These are phyloP conservation scores for Patagioenas fasciata DNA, from an alignment of 2,113 vertebrate species.

Conservation along the genomic window DNA sequence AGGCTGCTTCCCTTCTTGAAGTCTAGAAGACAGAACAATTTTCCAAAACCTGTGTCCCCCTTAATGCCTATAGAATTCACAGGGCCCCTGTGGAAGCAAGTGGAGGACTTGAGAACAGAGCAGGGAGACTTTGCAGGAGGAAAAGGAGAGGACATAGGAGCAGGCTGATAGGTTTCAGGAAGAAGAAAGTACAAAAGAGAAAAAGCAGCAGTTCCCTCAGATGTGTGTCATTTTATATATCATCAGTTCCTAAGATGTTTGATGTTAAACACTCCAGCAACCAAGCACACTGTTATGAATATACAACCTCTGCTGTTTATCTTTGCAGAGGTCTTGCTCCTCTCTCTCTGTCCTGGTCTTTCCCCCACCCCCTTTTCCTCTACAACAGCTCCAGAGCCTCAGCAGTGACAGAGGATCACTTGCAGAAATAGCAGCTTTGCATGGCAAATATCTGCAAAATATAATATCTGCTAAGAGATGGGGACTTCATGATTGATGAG, in stretches of 20 bases:
- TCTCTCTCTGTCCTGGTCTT: neutral
- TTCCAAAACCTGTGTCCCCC: neutral
- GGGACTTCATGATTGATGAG: neutral
- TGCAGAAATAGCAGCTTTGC: neutral
- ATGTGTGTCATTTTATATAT: neutral
- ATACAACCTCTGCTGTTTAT: neutral
- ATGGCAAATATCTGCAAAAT: neutral
- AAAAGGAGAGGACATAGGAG: neutral
- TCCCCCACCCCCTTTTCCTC: neutral
- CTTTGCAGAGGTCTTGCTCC: neutral
- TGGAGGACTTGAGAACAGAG: neutral
- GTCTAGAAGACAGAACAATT: neutral
- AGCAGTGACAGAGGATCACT: neutral
- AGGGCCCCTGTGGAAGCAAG: neutral
- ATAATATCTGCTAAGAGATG: neutral
- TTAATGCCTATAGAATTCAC: neutral
- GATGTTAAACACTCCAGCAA: neutral
- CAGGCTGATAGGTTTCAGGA: neutral
- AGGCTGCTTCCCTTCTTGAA: neutral
- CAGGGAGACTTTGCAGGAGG: neutral
- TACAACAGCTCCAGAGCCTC: neutral
- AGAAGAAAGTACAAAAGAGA: neutral
- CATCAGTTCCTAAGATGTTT: neutral
- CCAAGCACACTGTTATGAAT: neutral
- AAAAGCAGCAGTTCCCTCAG: neutral